These are phyloP conservation scores for Halocaridina rubra DNA, from an alignment of 2,888 invertebrate species.

Conservation along the genomic window DNA sequence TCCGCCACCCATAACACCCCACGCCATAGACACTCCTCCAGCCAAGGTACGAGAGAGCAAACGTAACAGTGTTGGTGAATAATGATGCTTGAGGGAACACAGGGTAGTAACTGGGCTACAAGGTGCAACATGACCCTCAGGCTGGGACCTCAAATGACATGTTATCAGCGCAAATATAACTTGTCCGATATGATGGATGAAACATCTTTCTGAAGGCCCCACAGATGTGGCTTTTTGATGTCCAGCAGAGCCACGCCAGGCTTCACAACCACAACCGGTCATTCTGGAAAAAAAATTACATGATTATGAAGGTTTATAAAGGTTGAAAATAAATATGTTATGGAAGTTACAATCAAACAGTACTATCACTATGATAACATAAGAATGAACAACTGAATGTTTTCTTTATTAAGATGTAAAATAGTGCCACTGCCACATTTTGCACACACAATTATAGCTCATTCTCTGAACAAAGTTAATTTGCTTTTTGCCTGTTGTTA, in stretches of 20 bases:
- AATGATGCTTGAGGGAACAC: slow-evolving; percentile 50
- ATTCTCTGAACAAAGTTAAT: no score
- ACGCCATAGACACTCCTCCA: slow-evolving; percentile 45
- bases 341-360: no score
- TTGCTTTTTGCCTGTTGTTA: no score
- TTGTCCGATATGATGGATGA: slow-evolving; percentile 50
- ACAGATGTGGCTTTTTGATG: slow-evolving; percentile 37
- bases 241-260: slow-evolving; percentile 44
- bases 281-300: no score
- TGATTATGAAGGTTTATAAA: no score
- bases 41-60: slow-evolving; percentile 53
- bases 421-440: no score
- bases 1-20: slow-evolving; percentile 47
- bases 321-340: no score
- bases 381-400: no score
- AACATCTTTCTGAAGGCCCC: slow-evolving; percentile 43
- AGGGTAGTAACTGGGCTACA: slow-evolving; percentile 41
- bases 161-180: slow-evolving; percentile 56
- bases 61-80: slow-evolving; percentile 42
- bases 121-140: slow-evolving; percentile 38
- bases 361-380: no score
- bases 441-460: no score
- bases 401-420: no score
- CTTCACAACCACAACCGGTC: slow-evolving; percentile 48
- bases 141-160: slow-evolving; percentile 38